Base-by-base conservation (phyloP, 2,888 invertebrate species). In the Eupithecia vulgata region DNA sequence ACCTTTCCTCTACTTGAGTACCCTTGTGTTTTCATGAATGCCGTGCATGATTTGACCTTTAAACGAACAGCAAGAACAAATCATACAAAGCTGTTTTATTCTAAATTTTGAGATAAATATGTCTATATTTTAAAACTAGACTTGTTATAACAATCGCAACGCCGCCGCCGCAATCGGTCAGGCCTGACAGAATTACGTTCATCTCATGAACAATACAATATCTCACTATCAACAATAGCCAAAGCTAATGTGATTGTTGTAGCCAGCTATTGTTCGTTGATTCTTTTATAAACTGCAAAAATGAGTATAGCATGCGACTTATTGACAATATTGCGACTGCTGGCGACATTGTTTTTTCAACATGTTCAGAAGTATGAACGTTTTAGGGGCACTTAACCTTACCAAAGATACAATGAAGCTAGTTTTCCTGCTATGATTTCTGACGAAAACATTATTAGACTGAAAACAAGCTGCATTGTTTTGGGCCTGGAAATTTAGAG, bases 161-260 rank as follows among this genome's bases (percentile, higher is more conserved):
- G 81, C 84, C 82, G 76, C 76, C 79, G 81, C 83, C 82, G 76
- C 76, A 76, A 82, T 84, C 79, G 70, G 82, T 80, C 79, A 82
- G 80, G 84, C 81, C 78, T 78, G 74, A 78, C 76, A 76, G 71
- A 72, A 77, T 79, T 81, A 78, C 78, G 79, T 73, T 70, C 48
- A 68, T 74, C 74, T 68, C 48, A 61, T 45, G 61, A 68, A 71
- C 62, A 70, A 70, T 71, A 72, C 76, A 74, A 59, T 74, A 72
- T 69, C 71, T 70, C 70, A 76, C 68, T 21, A 62, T 15, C 34
- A 25, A 74, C 69, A 72, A 74, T 67, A 67, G 59, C 52, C 21
- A 70, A 71, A 72, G 76, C 73, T 52, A 71, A 75, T 70, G 61
- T 21, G 40, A 71, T 67, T 74, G 71, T 69, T 70, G 62, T 70